Evolutionary conservation across 2,888 invertebrate species (phyloP).

Genomic region (Julus scanicus): DNA sequence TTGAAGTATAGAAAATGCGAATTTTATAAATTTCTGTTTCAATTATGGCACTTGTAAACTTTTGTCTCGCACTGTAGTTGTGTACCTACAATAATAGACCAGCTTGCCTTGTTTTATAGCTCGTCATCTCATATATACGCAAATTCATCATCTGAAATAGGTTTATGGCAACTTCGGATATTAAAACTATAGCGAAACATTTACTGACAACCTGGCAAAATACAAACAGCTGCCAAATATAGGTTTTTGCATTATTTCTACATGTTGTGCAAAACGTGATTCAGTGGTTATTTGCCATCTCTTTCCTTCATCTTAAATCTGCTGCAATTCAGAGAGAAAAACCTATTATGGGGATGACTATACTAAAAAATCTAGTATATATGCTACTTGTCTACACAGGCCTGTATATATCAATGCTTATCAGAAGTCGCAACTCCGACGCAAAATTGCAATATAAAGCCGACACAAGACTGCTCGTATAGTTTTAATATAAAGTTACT

Average conservation of each 20-base stretch:
- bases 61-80: too few species aligned
- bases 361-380: neutral
- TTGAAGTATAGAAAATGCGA: too few species aligned
- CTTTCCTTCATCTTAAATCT: neutral
- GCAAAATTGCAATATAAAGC: neutral
- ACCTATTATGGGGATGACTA: conserved; percentile 2
- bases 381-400: neutral
- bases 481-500: neutral
- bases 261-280: neutral
- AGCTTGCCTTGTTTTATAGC: too few species aligned
- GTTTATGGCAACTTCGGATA: neutral
- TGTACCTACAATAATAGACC: neutral
- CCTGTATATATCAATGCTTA: conserved; percentile 5
- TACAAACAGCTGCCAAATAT: neutral
- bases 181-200: neutral
- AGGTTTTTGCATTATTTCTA: neutral
- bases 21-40: too few species aligned
- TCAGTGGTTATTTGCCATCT: neutral
- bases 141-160: neutral
- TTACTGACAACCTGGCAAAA: neutral
- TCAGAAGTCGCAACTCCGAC: conserved; percentile 13
- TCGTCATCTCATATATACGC: too few species aligned
- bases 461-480: neutral
- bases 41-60: too few species aligned
- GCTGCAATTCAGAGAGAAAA: conserved; percentile 26